Percentiles rank a stretch among this genome's conserved stretches.
These are phyloP conservation scores for Macrosoma leucophasiata DNA, from an alignment of 2,888 invertebrate species.

Conservation along the genomic window DNA sequence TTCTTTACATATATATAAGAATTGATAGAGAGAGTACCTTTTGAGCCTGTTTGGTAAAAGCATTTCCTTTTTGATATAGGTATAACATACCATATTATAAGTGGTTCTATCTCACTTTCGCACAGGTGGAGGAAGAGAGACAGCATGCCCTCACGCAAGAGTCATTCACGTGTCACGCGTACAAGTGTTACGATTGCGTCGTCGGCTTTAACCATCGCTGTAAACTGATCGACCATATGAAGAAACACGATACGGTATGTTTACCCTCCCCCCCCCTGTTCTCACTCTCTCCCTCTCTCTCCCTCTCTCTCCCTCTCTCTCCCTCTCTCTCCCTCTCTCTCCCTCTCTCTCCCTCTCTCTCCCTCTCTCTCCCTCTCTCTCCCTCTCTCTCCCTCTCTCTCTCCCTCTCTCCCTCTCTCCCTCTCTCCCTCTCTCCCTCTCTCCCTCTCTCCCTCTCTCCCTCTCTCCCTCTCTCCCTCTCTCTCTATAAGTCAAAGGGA, in stretches of 20 bases:
- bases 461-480: neutral
- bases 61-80: too few species aligned
- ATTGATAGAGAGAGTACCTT: too few species aligned
- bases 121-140: conserved; percentile 51
- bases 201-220: conserved; percentile 55
- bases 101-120: neutral
- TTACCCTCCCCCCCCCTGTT: neutral
- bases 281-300: neutral
- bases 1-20: too few species aligned
- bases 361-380: neutral
- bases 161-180: conserved; percentile 40
- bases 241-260: conserved; percentile 9
- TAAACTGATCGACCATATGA: conserved; percentile 49
- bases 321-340: neutral
- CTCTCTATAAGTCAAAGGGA: too few species aligned
- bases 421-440: neutral
- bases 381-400: neutral
- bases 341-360: neutral
- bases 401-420: neutral
- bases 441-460: neutral
- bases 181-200: conserved; percentile 45
- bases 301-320: neutral
- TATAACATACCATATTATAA: too few species aligned
- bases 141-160: conserved; percentile 31
- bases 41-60: too few species aligned